These are phyloP conservation scores for Eupeodes luniger DNA, from an alignment of 2,888 invertebrate genomes.

Conservation along the genomic window DNA sequence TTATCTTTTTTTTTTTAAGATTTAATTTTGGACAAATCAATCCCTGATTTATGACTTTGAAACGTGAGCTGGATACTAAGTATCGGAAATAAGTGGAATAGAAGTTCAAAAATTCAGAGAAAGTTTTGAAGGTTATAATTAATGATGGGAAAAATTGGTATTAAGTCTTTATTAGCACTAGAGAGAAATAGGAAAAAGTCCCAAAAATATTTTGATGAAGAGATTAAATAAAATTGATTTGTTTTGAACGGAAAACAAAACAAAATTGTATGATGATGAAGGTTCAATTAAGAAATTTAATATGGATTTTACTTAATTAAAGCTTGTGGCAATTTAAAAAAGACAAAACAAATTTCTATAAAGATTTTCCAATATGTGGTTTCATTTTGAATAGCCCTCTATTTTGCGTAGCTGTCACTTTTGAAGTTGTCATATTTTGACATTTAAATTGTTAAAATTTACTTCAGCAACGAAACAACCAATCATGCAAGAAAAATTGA, in stretches of 20 bases:
- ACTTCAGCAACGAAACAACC: too few species aligned
- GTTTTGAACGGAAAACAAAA: not conserved
- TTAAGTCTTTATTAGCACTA: constrained; percentile 38
- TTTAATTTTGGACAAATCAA: constrained; percentile 52
- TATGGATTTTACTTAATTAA: too few species aligned
- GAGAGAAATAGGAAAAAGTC: not conserved
- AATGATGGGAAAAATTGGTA: constrained; percentile 65
- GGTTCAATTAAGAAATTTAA: too few species aligned
- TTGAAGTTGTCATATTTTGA: too few species aligned
- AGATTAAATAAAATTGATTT: not conserved
- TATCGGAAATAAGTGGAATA: constrained; percentile 49
- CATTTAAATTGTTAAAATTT: too few species aligned
- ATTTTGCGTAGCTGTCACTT: too few species aligned
- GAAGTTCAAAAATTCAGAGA: not conserved
- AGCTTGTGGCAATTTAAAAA: too few species aligned
- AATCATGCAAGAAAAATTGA: too few species aligned
- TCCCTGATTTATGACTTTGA: constrained; percentile 62
- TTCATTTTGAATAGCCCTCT: too few species aligned
- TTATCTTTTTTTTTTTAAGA: not conserved
- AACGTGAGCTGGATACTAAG: constrained; percentile 57
- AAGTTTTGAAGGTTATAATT: constrained; percentile 49
- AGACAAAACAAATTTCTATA: too few species aligned
- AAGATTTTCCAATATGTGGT: too few species aligned
- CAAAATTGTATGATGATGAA: not conserved
- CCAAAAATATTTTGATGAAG: not conserved